phyloP scores from a whole-genome alignment of 1,140 invertebrate genomes.

The Globodera rostochiensis region DNA sequence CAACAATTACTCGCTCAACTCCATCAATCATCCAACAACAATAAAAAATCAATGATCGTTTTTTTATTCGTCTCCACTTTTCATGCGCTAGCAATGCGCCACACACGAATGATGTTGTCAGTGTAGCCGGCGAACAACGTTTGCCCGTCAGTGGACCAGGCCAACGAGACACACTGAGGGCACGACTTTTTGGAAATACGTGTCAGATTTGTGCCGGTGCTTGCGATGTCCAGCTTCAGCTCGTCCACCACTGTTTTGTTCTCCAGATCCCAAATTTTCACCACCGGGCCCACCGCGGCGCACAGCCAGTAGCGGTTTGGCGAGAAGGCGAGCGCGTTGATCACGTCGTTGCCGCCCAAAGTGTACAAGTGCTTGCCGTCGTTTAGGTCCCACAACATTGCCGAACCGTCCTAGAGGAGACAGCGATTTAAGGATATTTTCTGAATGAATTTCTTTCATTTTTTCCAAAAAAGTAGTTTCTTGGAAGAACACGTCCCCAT shows the following conservation, averaged over 20 bases:
- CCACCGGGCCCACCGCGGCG: constrained; percentile 94
- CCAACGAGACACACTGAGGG: constrained; percentile 92
- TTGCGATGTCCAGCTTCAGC: constrained; percentile 87
- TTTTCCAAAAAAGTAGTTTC: no score
- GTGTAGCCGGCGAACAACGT: constrained; percentile 98
- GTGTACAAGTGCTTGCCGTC: constrained; percentile 99
- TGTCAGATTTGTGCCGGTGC: constrained; percentile 66
- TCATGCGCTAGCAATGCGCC: constrained; percentile 78
- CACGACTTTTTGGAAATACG: constrained; percentile 72
- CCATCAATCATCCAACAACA: constrained; percentile 19
- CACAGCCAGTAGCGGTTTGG: constrained; percentile 99
- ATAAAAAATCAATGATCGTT: constrained; percentile 5
- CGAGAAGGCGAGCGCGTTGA: constrained; percentile 96
- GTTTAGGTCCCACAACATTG: constrained; percentile 99
- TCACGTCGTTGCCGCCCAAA: constrained; percentile 95
- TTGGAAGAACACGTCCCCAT: no score
- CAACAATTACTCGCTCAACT: constrained; percentile 29
- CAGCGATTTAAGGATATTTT: no score
- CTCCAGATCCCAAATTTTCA: constrained; percentile 99
- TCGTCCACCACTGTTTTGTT: constrained; percentile 99
- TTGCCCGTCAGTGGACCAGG: constrained; percentile 98
- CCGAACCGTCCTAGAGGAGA: constrained; percentile 83
- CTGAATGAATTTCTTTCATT: no score
- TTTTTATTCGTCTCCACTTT: background rate
- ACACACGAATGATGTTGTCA: constrained; percentile 95